Evolutionary conservation across 2,113 vertebrate genomes (phyloP), one percentile per base, ranked within the genome.

Genomic region (Xiphophorus hellerii): DNA sequence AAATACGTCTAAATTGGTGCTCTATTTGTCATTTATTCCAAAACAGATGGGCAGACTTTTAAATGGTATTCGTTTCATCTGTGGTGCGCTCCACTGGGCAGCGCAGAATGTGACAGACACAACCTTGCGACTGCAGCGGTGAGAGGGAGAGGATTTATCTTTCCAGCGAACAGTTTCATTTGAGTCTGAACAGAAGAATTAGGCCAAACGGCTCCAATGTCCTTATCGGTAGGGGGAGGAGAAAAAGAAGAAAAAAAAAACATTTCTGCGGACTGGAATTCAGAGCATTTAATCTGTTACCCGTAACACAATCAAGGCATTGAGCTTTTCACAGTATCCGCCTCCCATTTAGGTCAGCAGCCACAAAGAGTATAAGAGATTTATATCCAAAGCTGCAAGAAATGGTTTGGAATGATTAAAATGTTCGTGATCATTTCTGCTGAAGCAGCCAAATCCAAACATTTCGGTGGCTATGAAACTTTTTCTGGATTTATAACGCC

Each of bases 111-210:
- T 84, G 78, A 85, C 77, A 70, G 82, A 87, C 70, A 81, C 87
- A 84, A 79, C 75, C 61, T 73, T 44, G 67, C 71, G 67, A 82
- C 78, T n/a, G 39, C 35, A 73, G 65, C n/a, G 44, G 54, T 8
- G 42, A 64, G 27, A 27, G 48, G 20, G 66, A n/a, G 67, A 69
- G 81, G 85, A 78, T 90, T 89, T 89, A 91, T 88, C 73, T 81
- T 70, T 69, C 31, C 35, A 25, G 62, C 66, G 70, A 84, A 90
- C 78, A 65, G 69, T 83, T 88, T 89, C 37, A 85, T 88, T 88
- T 83, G 76, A 87, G 48, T 84, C 48, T 14, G 69, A 76, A 74
- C 73, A 80, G 65, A 84, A 87, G 84, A 90, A 93, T 86, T 85
- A 88, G 89, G 87, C 78, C 84, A 86, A 85, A 87, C 66, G 62